These are phyloP conservation scores for Lepisosteus oculatus DNA, from an alignment of 2,113 vertebrate species.

Conservation along the genomic window DNA sequence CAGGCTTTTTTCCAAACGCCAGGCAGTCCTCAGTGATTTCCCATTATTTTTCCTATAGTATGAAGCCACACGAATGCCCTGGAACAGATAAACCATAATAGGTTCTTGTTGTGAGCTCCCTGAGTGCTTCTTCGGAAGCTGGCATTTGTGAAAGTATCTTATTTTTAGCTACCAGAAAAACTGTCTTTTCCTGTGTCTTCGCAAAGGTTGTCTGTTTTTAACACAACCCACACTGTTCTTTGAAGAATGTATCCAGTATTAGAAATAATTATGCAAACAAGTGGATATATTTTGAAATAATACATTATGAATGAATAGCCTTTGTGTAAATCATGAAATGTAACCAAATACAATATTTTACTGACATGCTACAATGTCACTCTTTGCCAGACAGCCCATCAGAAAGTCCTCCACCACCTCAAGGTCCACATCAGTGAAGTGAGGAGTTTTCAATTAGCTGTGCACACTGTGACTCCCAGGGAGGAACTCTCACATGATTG, in stretches of 20 bases:
- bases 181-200: conserved; percentile 18
- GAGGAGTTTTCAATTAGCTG: too few relatives aligned
- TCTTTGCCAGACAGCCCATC: too few relatives aligned
- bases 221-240: conserved; percentile 10
- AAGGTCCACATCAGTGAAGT: too few relatives aligned
- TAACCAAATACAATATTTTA: too few relatives aligned
- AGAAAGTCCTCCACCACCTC: too few relatives aligned
- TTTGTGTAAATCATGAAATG: too few relatives aligned
- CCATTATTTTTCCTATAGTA: conserved; percentile 18
- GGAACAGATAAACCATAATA: background rate
- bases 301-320: too few relatives aligned
- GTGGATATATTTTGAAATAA: too few relatives aligned
- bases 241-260: background rate
- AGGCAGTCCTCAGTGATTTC: conserved; percentile 14
- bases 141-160: conserved; percentile 25
- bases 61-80: conserved; percentile 21
- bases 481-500: too few relatives aligned
- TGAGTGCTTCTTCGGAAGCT: conserved; percentile 12
- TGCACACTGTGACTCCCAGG: too few relatives aligned
- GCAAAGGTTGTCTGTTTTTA: conserved; percentile 8
- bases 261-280: too few relatives aligned
- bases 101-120: background rate
- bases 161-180: conserved; percentile 29
- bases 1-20: conserved; percentile 22
- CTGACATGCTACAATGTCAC: too few relatives aligned